A percentile compares a stretch with the other conserved stretches of the same genome.
These are phyloP conservation scores for Mermis nigrescens DNA, from an alignment of 2,888 invertebrate species.

Conservation along the genomic window DNA sequence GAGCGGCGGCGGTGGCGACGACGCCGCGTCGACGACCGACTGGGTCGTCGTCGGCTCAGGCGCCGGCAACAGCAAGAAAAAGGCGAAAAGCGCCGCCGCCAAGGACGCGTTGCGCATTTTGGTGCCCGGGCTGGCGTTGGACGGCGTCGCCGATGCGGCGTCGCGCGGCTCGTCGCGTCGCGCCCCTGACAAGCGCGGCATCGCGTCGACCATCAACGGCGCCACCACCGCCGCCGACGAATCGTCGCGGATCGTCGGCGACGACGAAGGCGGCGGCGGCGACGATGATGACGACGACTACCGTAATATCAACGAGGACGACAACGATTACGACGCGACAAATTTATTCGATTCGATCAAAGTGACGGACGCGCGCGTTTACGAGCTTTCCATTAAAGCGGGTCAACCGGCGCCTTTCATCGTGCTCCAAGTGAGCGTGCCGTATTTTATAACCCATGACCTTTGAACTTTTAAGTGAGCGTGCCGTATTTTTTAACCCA, in stretches of 20 bases:
- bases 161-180: too few relatives aligned
- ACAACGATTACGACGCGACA: constrained; percentile 9
- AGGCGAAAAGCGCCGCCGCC: constrained; percentile 74
- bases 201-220: neutral
- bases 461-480: too few relatives aligned
- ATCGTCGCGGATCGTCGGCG: constrained; percentile 7
- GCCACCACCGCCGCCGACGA: neutral
- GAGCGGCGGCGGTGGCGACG: neutral
- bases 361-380: constrained; percentile 77
- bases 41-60: constrained; percentile 41
- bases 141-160: constrained; percentile 1
- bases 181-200: too few relatives aligned
- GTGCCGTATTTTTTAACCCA: too few relatives aligned
- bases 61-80: constrained; percentile 79
- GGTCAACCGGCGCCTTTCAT: constrained; percentile 87
- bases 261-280: constrained; percentile 8
- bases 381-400: constrained; percentile 83
- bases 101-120: constrained; percentile 19
- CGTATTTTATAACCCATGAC: too few relatives aligned
- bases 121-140: constrained; percentile 19
- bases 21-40: neutral
- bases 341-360: constrained; percentile 54
- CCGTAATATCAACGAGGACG: neutral
- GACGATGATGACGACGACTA: neutral
- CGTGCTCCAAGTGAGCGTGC: constrained; percentile 74